Conservation (phyloP, 2,113 vertebrate genomes). For the Chaetura pelagica region DNA sequence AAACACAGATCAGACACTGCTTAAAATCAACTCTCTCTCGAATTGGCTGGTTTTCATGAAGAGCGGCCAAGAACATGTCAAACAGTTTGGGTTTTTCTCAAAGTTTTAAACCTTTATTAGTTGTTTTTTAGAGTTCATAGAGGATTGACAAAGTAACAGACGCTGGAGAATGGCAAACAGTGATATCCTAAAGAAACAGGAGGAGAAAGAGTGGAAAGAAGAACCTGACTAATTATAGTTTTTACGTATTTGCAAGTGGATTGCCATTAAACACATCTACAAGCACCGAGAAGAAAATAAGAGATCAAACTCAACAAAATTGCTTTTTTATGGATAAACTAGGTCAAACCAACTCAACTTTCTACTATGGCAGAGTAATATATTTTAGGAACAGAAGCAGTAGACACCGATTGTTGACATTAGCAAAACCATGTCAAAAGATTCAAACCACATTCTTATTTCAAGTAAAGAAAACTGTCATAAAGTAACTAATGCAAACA, state of each 20-base stretch:
- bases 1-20: not conserved
- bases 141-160: not conserved
- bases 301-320: not conserved
- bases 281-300: not conserved
- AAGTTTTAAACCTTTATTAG: not conserved
- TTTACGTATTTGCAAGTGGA: not conserved
- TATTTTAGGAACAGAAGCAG: not conserved
- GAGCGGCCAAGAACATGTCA: not conserved
- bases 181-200: not conserved
- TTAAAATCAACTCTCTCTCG: not conserved
- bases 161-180: not conserved
- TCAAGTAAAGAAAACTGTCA: not conserved
- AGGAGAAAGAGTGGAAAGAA: not conserved
- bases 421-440: not conserved
- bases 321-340: not conserved
- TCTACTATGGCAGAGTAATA: not conserved
- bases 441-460: not conserved
- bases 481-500: not conserved
- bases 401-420: not conserved
- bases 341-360: not conserved
- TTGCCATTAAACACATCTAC: not conserved
- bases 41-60: not conserved
- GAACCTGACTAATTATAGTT: not conserved
- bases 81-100: not conserved
- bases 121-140: not conserved